phyloP scores from a whole-genome alignment of 2,113 vertebrate species.

The Bagarius yarrelli region DNA sequence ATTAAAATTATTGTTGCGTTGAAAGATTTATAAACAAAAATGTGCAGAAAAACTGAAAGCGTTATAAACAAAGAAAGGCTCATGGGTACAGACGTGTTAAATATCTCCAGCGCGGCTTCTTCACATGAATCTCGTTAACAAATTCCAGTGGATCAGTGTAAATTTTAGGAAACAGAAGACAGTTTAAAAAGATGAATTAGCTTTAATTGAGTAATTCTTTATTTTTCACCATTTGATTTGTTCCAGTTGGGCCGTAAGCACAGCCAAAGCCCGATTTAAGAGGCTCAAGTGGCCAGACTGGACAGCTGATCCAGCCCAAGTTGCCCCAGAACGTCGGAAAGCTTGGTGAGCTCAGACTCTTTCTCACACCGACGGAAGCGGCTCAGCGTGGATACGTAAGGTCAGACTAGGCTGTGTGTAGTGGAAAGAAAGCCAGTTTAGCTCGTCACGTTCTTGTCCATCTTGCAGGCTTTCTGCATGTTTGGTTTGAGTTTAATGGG shows the following conservation, averaged over 20 bases:
- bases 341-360: conserved; percentile 2
- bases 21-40: background rate
- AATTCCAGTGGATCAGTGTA: background rate
- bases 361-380: too few relatives aligned
- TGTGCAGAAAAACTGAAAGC: background rate
- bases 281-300: conserved; percentile 20
- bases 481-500: conserved; percentile 26
- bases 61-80: background rate
- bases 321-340: background rate
- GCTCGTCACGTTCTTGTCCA: background rate
- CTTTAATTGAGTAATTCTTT: background rate
- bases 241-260: conserved; percentile 36
- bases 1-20: too few relatives aligned
- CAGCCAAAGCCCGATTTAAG: conserved; percentile 37
- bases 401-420: conserved; percentile 2
- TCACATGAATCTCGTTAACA: background rate
- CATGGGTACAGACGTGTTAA: background rate
- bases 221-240: background rate
- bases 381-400: background rate
- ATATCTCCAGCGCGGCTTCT: background rate
- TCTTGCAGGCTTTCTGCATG: background rate
- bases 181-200: background rate
- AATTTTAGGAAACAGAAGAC: background rate
- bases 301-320: conserved; percentile 18
- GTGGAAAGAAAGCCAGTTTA: background rate